These are phyloP conservation scores for Strigamia transsilvanica DNA, from an alignment of 2,888 invertebrate species.

Conservation along the genomic window DNA sequence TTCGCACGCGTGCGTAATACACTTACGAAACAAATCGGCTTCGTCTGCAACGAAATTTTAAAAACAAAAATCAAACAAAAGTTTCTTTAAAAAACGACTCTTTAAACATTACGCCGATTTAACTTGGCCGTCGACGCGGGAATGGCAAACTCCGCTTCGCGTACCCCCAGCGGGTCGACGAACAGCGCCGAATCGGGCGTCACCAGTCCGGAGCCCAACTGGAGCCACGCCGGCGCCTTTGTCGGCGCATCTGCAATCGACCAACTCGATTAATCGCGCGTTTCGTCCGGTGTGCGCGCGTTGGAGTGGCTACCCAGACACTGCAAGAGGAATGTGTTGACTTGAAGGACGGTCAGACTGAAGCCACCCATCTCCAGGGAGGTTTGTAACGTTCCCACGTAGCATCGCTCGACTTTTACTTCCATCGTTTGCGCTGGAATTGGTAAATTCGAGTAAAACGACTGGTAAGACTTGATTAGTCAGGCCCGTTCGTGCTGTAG, in stretches of 20 bases:
- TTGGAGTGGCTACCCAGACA: conserved; percentile 53
- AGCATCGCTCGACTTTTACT: conserved; percentile 18
- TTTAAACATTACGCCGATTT: neutral
- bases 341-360: conserved; percentile 72
- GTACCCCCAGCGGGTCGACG: neutral
- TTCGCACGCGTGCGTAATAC: conserved; percentile 60
- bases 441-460: no score
- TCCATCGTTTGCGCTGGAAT: neutral
- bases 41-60: conserved; percentile 4
- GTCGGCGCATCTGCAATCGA: conserved; percentile 68
- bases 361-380: conserved; percentile 82
- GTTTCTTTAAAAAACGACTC: no score
- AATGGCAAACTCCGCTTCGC: neutral
- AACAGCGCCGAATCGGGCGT: neutral
- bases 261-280: no score
- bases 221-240: conserved; percentile 70
- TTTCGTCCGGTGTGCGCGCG: no score
- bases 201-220: neutral
- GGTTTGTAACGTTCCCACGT: conserved; percentile 63
- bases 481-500: no score
- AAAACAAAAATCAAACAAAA: no score
- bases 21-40: conserved; percentile 61
- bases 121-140: neutral
- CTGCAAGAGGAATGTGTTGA: conserved; percentile 58
- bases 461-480: no score